Base-by-base conservation (phyloP, 1,140 invertebrate species). In the Aphelinus atriplicis region DNA sequence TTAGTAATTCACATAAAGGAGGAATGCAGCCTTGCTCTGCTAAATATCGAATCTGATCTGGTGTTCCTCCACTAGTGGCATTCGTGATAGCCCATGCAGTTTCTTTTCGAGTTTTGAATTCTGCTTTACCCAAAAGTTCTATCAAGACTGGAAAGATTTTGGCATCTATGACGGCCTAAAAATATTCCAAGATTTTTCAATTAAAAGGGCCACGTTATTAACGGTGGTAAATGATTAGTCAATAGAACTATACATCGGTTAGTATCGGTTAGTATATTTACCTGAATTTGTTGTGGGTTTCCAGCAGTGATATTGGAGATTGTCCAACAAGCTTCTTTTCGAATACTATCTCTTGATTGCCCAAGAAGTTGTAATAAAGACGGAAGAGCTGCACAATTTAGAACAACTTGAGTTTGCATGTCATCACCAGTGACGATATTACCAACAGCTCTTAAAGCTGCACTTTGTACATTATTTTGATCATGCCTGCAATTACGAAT, bases 401-500 rank as follows among this genome's bases (percentile, higher is more conserved):
- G 88, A 70, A 97, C 93, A 43, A 97, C 93, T 90, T 99, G 97
- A 51, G 97, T 99, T 90, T 99, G 97, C 57, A 94, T 90, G 88
- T 99, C 98, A 89, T 99, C 97, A 6, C 98, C 98, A 1, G 97
- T 99, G 3, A 99, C 97, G 81, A 99, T 98, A 85, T 99, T 99
- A 46, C 98, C 98, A 7, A 99, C 96, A 47, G 97, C 97, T 78
- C 97, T 89, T 64, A 99, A 84, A 42, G 97, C 97, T 51, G 97
- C 97, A 62, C 96, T 97, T n/a, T 98, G 93, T 7, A 99, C 97
- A 82, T 93, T 96, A 61, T 95, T 92, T 82, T 96, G 93, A 75
- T 92, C 92, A 88, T 98, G 94, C 91, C 95, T 96, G 82, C 72
- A 26, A 74, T 46, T 73, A 81, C 9, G 67, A n/a, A 45, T 46